Percentiles rank a stretch among this genome's conserved stretches.
Evolutionary conservation across 2,888 invertebrate species (phyloP).

Genomic region (Epistrophe grossulariae): DNA sequence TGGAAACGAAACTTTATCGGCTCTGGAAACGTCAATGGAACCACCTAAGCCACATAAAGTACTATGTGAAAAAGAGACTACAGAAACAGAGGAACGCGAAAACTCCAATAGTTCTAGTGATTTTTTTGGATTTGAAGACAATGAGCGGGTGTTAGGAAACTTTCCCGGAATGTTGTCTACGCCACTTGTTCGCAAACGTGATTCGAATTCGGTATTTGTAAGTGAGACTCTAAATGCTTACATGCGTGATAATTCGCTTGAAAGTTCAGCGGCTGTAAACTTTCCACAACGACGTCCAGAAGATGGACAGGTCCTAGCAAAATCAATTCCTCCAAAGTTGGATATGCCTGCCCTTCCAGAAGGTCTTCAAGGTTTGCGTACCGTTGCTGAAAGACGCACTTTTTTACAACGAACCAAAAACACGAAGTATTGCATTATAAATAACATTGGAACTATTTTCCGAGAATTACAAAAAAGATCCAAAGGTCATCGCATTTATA

Average conservation of each 20-base stretch:
- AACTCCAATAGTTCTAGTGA: constrained; percentile 76
- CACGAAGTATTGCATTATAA: constrained; percentile 82
- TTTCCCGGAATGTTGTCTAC: constrained; percentile 82
- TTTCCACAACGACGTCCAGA: constrained; percentile 51
- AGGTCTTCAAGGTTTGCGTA: constrained; percentile 84
- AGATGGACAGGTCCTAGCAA: constrained; percentile 81
- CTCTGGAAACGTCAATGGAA: constrained; percentile 13
- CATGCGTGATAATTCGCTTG: constrained; percentile 84
- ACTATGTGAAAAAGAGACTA: neutral
- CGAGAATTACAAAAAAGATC: constrained; percentile 81
- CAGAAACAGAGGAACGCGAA: constrained; percentile 47
- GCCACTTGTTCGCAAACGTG: constrained; percentile 80
- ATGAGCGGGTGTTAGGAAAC: constrained; percentile 77
- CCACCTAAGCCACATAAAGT: constrained; percentile 16
- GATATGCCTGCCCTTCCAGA: constrained; percentile 82
- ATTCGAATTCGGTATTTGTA: constrained; percentile 83
- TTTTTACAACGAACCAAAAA: constrained; percentile 82
- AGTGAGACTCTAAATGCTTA: constrained; percentile 85
- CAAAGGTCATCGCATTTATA: constrained; percentile 80
- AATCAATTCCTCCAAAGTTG: constrained; percentile 81
- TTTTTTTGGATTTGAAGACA: constrained; percentile 82
- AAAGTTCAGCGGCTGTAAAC: constrained; percentile 78
- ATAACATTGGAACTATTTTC: constrained; percentile 83
- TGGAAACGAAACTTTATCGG: neutral
- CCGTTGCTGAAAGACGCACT: constrained; percentile 85